Base-by-base conservation (phyloP, 2,888 invertebrate genomes). In the Eurytoma adleriae region DNA sequence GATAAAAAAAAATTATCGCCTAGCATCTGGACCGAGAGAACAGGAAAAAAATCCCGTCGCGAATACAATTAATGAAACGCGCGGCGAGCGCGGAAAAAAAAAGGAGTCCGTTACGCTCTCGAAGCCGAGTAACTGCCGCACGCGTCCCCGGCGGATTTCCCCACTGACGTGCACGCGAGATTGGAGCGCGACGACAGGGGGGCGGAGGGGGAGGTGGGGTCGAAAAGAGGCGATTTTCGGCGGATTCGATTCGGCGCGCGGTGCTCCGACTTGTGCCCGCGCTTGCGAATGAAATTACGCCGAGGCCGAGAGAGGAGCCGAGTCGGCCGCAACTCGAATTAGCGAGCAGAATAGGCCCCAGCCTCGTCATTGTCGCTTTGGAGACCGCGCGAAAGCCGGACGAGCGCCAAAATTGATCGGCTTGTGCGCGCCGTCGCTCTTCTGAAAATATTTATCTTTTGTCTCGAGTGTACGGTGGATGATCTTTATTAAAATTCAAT, bases 21-120 rank as follows among this genome's bases (percentile, higher is more conserved):
- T 20, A 40, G 40, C 40, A 40, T 40, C 40, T 40, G 40, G 40
- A 40, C 10, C 40, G n/a, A 40, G n/a, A 70, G 16, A 57, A 10
- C 18, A 7, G n/a, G 16, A 76, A 50, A 50, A 50, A 27, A 75
- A 61, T 69, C 20, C 40, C 54, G 14, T 27, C 48, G 10, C 72
- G 66, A 72, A 78, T 72, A 67, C 52, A 72, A 72, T n/a, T n/a
- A n/a, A 71, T 18, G 30, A 68, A 70, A 57, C 24, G 52, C 52
- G 14, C 3, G 18, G 12, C 20, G 56, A 2, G 64, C 10, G 10
- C 18, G 27, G 27, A 59, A 61, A 30, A 14, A 59, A 20, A 18
- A 27, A 30, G 2, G 5, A 78, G 52, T 59, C 78, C 78, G 78
- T 78, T 78, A 67, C 27, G 57, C 24, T 3, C 10, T 13, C 50